Conservation (phyloP, 2,888 invertebrate genomes). For the Acleris emargana region DNA sequence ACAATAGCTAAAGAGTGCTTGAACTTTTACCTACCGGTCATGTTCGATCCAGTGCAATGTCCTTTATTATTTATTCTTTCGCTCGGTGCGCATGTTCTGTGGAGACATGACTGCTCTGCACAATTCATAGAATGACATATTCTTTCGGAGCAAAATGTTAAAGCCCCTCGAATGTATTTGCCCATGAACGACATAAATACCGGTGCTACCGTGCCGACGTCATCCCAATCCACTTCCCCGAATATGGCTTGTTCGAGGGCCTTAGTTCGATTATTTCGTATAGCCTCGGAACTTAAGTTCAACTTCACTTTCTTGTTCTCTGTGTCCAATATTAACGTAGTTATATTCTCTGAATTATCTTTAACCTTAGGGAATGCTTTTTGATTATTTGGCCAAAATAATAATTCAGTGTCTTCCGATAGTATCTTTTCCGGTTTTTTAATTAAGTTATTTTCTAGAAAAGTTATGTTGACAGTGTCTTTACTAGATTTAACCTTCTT, state of each 20-base stretch:
- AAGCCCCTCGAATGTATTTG: conserved; percentile 70
- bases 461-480: conserved; percentile 18
- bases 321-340: conserved; percentile 62
- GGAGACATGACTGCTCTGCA: conserved; percentile 61
- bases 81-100: conserved; percentile 64
- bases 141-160: conserved; percentile 71
- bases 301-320: conserved; percentile 66
- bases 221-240: conserved; percentile 72
- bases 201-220: conserved; percentile 68
- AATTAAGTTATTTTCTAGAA: conserved; percentile 42
- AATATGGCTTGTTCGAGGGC: conserved; percentile 71
- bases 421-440: conserved; percentile 56
- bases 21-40: conserved; percentile 55
- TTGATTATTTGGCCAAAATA: conserved; percentile 65
- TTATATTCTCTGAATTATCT: conserved; percentile 57
- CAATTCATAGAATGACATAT: conserved; percentile 77
- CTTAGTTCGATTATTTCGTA: conserved; percentile 59
- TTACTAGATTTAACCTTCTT: conserved; percentile 7
- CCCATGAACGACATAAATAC: conserved; percentile 73
- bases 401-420: conserved; percentile 57
- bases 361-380: conserved; percentile 41
- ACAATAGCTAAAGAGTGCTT: no score
- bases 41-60: conserved; percentile 67
- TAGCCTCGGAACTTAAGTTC: conserved; percentile 61
- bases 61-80: conserved; percentile 68